Evolutionary conservation across 2,888 invertebrate species (phyloP), one percentile per base, ranked within the genome.

Genomic region (Amphimallon solstitiale): DNA sequence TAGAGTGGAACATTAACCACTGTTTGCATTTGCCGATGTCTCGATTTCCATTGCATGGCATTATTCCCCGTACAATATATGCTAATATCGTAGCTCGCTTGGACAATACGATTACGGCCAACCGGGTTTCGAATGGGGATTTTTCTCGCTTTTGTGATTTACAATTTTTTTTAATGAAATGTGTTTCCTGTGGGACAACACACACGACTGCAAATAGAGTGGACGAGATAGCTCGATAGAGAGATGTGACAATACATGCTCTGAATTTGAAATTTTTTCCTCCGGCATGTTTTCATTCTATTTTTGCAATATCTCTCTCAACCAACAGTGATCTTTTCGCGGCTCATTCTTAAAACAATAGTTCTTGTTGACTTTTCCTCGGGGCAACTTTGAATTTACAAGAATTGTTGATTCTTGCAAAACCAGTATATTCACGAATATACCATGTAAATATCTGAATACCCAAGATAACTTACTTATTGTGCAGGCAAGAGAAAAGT

Each of bases 241-340:
- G 62, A 35, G 61, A 62, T 62, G 61, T 66, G 61, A 66, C 62
- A 62, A 66, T 66, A 46, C 62, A 62, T 23, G 54, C 35, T 34
- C 52, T 63, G 66, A 62, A 66, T 66, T 66, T 66, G 46, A 62
- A 66, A 66, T 66, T 66, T 51, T 52, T 29, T 54, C 66, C 62
- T 46, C 54, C 54, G 63, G 66, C 66, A 14, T 66, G 66, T 66
- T 66, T 66, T 66, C 66, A 62, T 62, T 66, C 66, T 66, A 66
- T 66, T 66, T 54, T 56, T 35, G 40, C 40, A n/a, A 21, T 56
- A 54, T 51, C 34, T 51, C 19, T 29, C 29, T 29, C 23, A 40
- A 21, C 34, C 40, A n/a, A n/a, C n/a, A 40, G 12, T 12, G 46
- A 66, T 54, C 66, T 54, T 48, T 62, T 46, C 54, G 29, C 54